Evolutionary conservation across 2,888 invertebrate species (phyloP), one percentile per base, ranked within the genome.

Genomic region (Phorcus lineatus): DNA sequence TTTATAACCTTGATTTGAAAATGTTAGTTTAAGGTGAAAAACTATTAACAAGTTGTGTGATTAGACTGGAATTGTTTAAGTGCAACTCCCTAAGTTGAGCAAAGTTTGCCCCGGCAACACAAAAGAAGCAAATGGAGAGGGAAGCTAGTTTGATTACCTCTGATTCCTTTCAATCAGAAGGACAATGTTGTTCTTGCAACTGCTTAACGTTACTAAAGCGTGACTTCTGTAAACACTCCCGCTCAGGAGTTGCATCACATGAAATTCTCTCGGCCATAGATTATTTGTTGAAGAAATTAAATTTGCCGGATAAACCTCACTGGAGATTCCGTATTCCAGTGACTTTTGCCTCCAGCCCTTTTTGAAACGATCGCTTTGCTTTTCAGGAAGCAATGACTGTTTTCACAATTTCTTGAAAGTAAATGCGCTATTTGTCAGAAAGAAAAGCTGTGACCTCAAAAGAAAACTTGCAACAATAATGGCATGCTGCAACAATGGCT

Each of bases 201-300:
- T 81, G 78, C 78, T 53, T 75, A 74, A 81, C 74, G 70, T 70
- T 40, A 70, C 70, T 70, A 70, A 70, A 70, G 31, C 70, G 77
- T 62, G 67, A 52, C 53, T 75, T 79, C 54, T 74, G 79, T 79
- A 79, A 79, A 79, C 79, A 79, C 36, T 47, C 55, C 57, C 40
- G 74, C 79, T 75, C 66, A 40, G 78, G 76, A 47, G 74, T 52
- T 70, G 76, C 74, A 67, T 70, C 78, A 79, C 79, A 77, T 40
- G 80, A 78, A 54, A 77, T 54, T 82, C 82, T 79, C 74, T 74
- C 67, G 74, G 74, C 55, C 22, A 57, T 74, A 70, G 82, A 82
- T 79, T 82, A 82, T 82, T 82, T 82, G 82, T 81, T 78, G 80
- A 80, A 82, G 82, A 82, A 82, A 82, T 82, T 82, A 79, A 82